Evolutionary conservation across 2,888 invertebrate species (phyloP).

Genomic region (Drosophila nr. fundita): DNA sequence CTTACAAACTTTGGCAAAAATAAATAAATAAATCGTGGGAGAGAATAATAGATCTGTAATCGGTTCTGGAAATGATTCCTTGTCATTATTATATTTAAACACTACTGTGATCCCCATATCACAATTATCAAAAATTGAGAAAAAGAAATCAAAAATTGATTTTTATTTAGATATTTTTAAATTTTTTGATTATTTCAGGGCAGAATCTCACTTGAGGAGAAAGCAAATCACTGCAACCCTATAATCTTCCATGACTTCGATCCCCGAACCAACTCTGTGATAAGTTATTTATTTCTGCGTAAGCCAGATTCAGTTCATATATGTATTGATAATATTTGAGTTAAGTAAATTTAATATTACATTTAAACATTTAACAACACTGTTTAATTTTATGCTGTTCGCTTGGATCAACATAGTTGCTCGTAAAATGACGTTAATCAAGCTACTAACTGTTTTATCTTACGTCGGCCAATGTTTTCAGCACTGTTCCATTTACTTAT

Average conservation of each 20-base stretch:
- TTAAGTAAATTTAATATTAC: neutral
- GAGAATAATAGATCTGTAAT: neutral
- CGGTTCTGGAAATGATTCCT: neutral
- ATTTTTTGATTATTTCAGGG: neutral
- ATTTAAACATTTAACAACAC: neutral
- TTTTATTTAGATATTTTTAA: neutral
- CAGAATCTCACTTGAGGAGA: neutral
- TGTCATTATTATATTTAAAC: neutral
- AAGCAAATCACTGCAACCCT: neutral
- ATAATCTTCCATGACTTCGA: neutral
- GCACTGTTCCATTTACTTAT: neutral
- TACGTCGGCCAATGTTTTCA: neutral
- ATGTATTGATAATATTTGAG: neutral
- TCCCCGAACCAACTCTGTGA: too few species aligned
- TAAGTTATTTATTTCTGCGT: neutral
- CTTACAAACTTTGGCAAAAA: neutral
- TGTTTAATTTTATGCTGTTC: neutral
- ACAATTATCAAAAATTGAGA: neutral
- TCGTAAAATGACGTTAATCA: neutral
- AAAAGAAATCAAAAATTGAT: neutral
- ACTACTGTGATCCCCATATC: neutral
- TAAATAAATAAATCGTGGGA: neutral
- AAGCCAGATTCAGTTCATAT: neutral
- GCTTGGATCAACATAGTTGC: neutral
- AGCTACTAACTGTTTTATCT: neutral